Percentiles rank a stretch among this genome's conserved stretches.
phyloP scores from a whole-genome alignment of 1,140 invertebrate genomes.

The Philotrypesis tridentata region DNA sequence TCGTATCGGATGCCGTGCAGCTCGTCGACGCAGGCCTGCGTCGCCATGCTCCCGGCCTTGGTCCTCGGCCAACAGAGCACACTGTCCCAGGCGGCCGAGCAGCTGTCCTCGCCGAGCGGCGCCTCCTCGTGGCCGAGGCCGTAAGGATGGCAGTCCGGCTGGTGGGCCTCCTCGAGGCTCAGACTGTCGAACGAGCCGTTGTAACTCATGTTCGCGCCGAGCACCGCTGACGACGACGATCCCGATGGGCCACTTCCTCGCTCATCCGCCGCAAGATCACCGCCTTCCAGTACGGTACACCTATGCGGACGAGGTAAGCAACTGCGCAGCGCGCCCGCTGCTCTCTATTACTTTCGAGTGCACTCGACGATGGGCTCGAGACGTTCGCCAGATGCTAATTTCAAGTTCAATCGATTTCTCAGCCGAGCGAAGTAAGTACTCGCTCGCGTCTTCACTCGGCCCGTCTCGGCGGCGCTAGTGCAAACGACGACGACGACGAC shows the following conservation, averaged over 20 bases:
- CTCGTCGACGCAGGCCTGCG: constrained; percentile 83
- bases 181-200: neutral
- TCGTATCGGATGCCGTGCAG: constrained; percentile 86
- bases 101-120: neutral
- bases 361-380: too few species aligned
- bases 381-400: too few species aligned
- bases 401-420: too few species aligned
- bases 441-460: too few species aligned
- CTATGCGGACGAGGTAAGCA: too few species aligned
- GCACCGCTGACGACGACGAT: neutral
- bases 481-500: too few species aligned
- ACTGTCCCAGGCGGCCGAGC: constrained; percentile 75
- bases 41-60: constrained; percentile 76
- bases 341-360: too few species aligned
- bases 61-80: constrained; percentile 87
- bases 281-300: too few species aligned
- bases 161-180: too few species aligned
- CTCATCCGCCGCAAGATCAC: too few species aligned
- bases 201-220: neutral
- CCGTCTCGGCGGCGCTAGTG: too few species aligned
- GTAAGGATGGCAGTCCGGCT: neutral
- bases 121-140: neutral
- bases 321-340: too few species aligned
- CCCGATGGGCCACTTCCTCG: neutral
- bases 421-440: neutral